Evolutionary conservation across 1,140 invertebrate genomes (phyloP), one percentile per base, ranked within the genome.

Genomic region (Rhopalosiphum maidis): DNA sequence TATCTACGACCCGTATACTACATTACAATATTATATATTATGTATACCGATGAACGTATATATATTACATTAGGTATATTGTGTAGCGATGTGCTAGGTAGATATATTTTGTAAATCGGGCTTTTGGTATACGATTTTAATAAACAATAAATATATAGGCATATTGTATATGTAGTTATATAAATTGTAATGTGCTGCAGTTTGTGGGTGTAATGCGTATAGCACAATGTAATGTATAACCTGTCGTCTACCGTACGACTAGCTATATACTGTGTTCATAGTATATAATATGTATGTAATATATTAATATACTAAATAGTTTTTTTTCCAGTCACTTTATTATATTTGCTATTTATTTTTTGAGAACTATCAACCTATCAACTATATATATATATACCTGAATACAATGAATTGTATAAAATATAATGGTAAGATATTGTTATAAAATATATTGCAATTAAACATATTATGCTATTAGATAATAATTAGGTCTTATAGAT

Each of bases 291-390:
- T 0, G 11, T n/a, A 60, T 2, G 7, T 60, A 30, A 15, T 51
- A 51, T 51, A 51, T 2, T 0, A 51, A 51, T 51, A 18, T 51
- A 51, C 48, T 18, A 51, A 18, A 51, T 68, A 68, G 46, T 8
- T n/a, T 77, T 77, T n/a, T 77, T n/a, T 77, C 30, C 30, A 21
- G n/a, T 35, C n/a, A 77, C 60, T 68, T 30, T 77, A 18, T n/a
- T n/a, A n/a, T 77, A 68, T 77, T n/a, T 77, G 15, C n/a, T 77
- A n/a, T 77, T 77, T 77, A 77, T 77, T n/a, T 68, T 77, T 77
- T 35, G 1, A 77, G 30, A 77, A n/a, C 30, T n/a, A n/a, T 77
- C 15, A 41, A 41, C 41, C 37, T 37, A 37, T 37, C 37, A 68
- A 68, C 60, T 54, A 21, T n/a, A 5, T 77, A 35, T 30, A 68